A percentile compares a stretch with the other conserved stretches of the same genome.
phyloP scores from a whole-genome alignment of 2,113 vertebrate genomes.

The Tupaia chinensis region DNA sequence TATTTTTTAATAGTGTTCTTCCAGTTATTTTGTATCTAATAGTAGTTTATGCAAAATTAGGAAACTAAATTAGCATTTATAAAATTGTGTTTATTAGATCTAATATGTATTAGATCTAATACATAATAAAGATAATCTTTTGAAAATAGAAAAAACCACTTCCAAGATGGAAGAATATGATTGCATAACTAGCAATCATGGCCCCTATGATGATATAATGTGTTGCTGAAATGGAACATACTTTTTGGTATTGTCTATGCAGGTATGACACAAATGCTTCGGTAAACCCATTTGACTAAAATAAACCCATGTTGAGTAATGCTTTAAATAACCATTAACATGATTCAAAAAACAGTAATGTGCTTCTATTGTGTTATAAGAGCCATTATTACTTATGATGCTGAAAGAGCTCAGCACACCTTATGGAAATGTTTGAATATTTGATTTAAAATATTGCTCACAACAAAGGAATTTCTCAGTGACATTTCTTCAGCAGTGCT shows the following conservation, averaged over 20 bases:
- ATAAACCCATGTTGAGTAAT: constrained; percentile 37
- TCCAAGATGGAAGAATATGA: background rate
- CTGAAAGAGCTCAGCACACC: background rate
- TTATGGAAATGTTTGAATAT: constrained; percentile 59
- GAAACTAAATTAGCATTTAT: constrained; percentile 27
- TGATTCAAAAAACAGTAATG: constrained; percentile 59
- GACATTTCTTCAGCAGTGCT: background rate
- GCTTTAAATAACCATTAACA: constrained; percentile 57
- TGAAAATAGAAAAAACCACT: background rate
- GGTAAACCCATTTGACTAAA: constrained; percentile 46
- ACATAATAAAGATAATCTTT: background rate
- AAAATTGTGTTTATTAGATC: background rate
- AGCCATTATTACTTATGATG: constrained; percentile 19
- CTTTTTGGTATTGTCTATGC: constrained; percentile 26
- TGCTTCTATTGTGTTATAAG: constrained; percentile 37
- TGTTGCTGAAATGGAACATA: constrained; percentile 10
- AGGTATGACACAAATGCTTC: constrained; percentile 35
- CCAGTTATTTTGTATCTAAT: background rate
- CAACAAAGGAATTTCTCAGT: background rate
- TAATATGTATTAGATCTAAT: background rate
- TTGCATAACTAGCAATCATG: background rate
- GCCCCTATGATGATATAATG: background rate
- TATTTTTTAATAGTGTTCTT: background rate
- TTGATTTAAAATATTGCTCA: constrained; percentile 64
- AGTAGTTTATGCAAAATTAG: background rate